Evolutionary conservation across 2,113 vertebrate species (phyloP).

Genomic region (Bostrychus sinensis): DNA sequence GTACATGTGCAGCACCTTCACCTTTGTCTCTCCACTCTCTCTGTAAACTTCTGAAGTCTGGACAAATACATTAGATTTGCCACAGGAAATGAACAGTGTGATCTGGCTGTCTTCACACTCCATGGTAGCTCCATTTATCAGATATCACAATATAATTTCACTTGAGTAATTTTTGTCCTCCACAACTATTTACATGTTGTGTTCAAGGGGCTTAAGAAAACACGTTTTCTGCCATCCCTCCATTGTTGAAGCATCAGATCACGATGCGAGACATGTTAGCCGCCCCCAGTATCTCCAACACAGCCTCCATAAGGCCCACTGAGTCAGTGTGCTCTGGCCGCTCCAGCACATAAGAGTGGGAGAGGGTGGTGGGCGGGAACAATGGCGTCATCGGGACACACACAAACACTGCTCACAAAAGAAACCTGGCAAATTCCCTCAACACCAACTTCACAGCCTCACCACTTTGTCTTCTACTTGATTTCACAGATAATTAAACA

Average conservation of each 20-base stretch:
- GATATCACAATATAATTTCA: no score
- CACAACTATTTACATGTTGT: no score
- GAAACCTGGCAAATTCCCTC: constrained; percentile 33
- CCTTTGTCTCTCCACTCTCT: no score
- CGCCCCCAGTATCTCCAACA: constrained; percentile 73
- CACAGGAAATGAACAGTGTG: no score
- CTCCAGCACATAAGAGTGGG: constrained; percentile 66
- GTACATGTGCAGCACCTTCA: no score
- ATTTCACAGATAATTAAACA: constrained; percentile 30
- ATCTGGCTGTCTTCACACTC: no score
- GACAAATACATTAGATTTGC: no score
- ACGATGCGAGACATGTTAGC: constrained; percentile 65
- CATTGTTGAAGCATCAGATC: constrained; percentile 41
- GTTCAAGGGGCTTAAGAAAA: no score
- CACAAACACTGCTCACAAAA: constrained; percentile 34
- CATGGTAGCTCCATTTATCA: no score
- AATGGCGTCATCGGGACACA: constrained; percentile 64
- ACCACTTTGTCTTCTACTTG: no score
- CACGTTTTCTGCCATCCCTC: not conserved
- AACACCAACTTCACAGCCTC: constrained; percentile 20
- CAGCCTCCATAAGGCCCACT: constrained; percentile 73
- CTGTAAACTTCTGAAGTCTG: no score
- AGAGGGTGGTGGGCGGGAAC: constrained; percentile 72
- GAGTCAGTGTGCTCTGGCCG: constrained; percentile 70
- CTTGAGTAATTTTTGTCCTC: no score